Evolutionary conservation across 2,888 invertebrate genomes (phyloP), one percentile per base, ranked within the genome.

Genomic region (Melinopterus prodromus): DNA sequence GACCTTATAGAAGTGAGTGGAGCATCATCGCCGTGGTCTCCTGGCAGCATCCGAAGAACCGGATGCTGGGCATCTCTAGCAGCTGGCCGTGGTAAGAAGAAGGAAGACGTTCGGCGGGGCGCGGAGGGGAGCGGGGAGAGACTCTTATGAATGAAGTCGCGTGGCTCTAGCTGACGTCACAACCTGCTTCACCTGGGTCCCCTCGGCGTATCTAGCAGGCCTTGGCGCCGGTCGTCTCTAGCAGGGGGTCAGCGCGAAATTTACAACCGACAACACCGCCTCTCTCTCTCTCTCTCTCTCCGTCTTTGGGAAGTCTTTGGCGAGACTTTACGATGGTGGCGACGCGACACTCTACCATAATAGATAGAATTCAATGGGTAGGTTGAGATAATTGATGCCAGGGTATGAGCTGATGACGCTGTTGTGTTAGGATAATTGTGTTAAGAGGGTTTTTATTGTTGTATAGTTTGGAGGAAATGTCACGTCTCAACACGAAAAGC

Each of bases 91-190:
- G 53, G 53, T 53, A 53, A 53, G 53, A 53, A 53, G 53, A 53
- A 53, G 53, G 53, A 53, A 35, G 38, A 53, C 37, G 36, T n/a
- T n/a, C n/a, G n/a, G n/a, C n/a, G 38, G 53, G 7, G 37, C 0
- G 36, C 26, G 36, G 76, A 3, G 75, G 7, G 16, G 53, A n/a
- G 35, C 7, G 77, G 69, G 77, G 53, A 12, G 12, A 4, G 53
- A 12, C 53, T 53, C n/a, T 77, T 77, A 77, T 77, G 77, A 77
- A 77, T 77, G 77, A 77, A 77, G 77, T 86, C 86, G 86, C 85
- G 86, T 86, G 86, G 86, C 86, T 83, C 82, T 80, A 74, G 71
- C 80, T 85, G 84, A 86, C 86, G 85, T 85, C 85, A 84, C 74
- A 38, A 76, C 72, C 72, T 72, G 36, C 72, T 72, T 72, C 35